Percentiles rank a stretch among this genome's conserved stretches.
These are phyloP conservation scores for Manacus vitellinus DNA, from an alignment of 2,113 vertebrate genomes.

Conservation along the genomic window DNA sequence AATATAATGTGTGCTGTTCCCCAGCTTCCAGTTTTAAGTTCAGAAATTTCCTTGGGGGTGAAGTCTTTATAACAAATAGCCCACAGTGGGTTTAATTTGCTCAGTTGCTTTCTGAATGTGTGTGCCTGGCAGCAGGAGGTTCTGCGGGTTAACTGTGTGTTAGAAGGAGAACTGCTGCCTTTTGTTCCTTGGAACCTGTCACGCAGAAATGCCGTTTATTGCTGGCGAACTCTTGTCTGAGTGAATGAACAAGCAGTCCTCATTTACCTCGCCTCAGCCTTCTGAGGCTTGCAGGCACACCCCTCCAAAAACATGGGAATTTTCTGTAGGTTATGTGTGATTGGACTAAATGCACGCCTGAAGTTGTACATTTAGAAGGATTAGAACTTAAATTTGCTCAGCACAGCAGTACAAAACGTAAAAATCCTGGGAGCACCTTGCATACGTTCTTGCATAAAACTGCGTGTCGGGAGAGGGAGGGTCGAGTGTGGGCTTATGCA, in stretches of 20 bases:
- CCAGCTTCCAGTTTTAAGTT: background rate
- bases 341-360: background rate
- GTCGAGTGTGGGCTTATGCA: background rate
- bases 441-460: rapidly evolving
- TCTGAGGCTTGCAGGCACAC: background rate
- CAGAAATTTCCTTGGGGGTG: background rate
- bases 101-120: background rate
- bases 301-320: background rate
- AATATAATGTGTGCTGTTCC: background rate
- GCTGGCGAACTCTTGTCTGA: background rate
- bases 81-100: background rate
- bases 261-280: background rate
- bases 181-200: background rate
- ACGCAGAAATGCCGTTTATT: background rate
- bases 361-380: background rate
- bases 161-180: background rate
- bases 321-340: background rate
- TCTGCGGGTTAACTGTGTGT: background rate
- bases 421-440: rapidly evolving
- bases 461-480: background rate
- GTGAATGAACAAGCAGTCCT: background rate
- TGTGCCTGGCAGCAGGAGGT: background rate
- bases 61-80: background rate
- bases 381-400: background rate
- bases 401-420: background rate